Evolutionary conservation across 2,797 vertebrate species (phyloP).

Genomic region (Chloroceryle amazona): DNA sequence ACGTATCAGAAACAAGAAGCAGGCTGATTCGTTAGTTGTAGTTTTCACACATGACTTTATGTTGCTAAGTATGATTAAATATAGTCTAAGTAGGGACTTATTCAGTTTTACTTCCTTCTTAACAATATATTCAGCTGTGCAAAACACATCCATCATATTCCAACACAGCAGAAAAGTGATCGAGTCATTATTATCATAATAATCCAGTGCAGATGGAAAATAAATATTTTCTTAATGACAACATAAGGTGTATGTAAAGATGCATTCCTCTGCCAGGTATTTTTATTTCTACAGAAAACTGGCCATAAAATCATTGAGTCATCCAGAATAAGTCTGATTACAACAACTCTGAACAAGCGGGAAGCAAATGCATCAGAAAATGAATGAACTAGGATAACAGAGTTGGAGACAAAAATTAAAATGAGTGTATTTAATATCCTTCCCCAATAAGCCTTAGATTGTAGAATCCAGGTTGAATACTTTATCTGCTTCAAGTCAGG

Average conservation of each 20-base stretch:
- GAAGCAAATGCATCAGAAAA: background rate
- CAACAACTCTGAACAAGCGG: background rate
- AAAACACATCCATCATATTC: background rate
- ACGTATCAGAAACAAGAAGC: background rate
- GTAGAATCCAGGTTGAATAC: background rate
- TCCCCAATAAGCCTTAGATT: background rate
- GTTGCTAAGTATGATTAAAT: conserved; percentile 43
- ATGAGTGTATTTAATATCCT: background rate
- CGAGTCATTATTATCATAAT: background rate
- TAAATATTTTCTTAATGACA: background rate
- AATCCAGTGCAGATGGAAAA: background rate
- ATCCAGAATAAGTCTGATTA: background rate
- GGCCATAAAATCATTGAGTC: background rate
- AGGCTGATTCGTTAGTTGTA: conserved; percentile 8
- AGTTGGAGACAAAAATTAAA: background rate
- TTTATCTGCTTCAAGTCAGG: background rate
- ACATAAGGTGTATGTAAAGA: background rate
- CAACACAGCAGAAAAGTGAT: background rate
- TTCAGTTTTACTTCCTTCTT: background rate
- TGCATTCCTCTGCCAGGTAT: background rate
- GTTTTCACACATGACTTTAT: conserved; percentile 7
- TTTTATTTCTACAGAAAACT: background rate
- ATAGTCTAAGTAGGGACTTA: conserved; percentile 17
- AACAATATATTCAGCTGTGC: background rate
- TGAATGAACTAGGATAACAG: background rate